Percentiles rank a stretch among this genome's conserved stretches.
These are phyloP conservation scores for Pheosia gnoma DNA, from an alignment of 2,888 invertebrate genomes.

Conservation along the genomic window DNA sequence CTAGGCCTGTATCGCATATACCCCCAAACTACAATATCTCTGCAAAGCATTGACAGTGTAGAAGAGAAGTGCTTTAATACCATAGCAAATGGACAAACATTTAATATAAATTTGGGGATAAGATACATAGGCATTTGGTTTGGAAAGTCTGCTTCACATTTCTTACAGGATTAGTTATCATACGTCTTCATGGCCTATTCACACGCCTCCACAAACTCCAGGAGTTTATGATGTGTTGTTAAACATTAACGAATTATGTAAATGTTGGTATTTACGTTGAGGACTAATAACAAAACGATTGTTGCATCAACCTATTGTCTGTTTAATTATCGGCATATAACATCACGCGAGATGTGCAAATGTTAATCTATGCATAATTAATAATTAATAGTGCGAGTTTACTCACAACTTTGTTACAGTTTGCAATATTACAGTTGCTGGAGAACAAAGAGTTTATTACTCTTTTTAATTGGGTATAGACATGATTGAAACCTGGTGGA, in stretches of 20 bases:
- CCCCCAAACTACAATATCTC: too few relatives aligned
- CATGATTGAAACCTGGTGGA: not conserved
- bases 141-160: too few relatives aligned
- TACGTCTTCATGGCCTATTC: too few relatives aligned
- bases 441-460: slow-evolving; percentile 2
- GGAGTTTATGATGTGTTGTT: too few relatives aligned
- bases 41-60: too few relatives aligned
- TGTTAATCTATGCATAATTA: not conserved
- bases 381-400: not conserved
- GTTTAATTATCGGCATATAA: slow-evolving; percentile 24
- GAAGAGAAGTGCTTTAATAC: too few relatives aligned
- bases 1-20: too few relatives aligned
- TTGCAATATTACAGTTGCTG: not conserved
- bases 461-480: not conserved
- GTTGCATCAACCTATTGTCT: slow-evolving; percentile 33
- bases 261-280: slow-evolving; percentile 15
- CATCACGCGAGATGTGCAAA: slow-evolving; percentile 18
- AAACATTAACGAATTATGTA: slow-evolving; percentile 5
- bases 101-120: too few relatives aligned
- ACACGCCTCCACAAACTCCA: too few relatives aligned
- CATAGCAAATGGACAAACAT: too few relatives aligned
- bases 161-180: too few relatives aligned
- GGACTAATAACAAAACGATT: slow-evolving; percentile 28
- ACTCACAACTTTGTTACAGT: not conserved
- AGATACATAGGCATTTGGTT: too few relatives aligned